Conservation (phyloP, 1,140 invertebrate species). For the Melitaea cinxia region DNA sequence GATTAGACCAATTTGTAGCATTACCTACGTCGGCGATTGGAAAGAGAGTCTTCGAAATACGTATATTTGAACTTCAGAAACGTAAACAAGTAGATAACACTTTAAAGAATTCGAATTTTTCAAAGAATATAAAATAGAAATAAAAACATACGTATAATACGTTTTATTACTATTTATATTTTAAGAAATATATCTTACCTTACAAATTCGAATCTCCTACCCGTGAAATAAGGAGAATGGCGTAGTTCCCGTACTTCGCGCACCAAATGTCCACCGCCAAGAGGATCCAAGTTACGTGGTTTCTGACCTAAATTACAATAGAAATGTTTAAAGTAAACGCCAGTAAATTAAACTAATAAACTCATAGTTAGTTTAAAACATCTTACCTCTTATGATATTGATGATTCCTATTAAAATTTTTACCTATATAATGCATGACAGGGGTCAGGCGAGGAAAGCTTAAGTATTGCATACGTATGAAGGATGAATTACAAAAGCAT, state of each 20-base stretch:
- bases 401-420: slow-evolving; percentile 14
- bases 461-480: not conserved
- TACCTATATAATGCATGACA: slow-evolving; percentile 24
- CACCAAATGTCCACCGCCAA: slow-evolving; percentile 53
- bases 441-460: not conserved
- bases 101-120: too few species aligned
- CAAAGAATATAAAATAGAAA: too few species aligned
- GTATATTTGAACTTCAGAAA: too few species aligned
- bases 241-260: slow-evolving; percentile 58
- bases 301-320: slow-evolving; percentile 55
- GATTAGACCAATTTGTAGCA: slow-evolving; percentile 11
- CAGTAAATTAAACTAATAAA: slow-evolving; percentile 18
- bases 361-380: slow-evolving; percentile 14
- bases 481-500: not conserved
- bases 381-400: slow-evolving; percentile 30
- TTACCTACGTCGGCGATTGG: not conserved
- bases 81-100: too few species aligned
- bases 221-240: slow-evolving; percentile 51
- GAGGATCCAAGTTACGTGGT: slow-evolving; percentile 54
- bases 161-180: not conserved
- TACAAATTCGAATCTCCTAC: slow-evolving; percentile 53
- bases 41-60: not conserved
- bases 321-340: slow-evolving; percentile 12
- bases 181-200: slow-evolving; percentile 39
- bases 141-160: too few species aligned